Base-by-base conservation (phyloP, 2,888 invertebrate genomes). In the Macrophya annulata region DNA sequence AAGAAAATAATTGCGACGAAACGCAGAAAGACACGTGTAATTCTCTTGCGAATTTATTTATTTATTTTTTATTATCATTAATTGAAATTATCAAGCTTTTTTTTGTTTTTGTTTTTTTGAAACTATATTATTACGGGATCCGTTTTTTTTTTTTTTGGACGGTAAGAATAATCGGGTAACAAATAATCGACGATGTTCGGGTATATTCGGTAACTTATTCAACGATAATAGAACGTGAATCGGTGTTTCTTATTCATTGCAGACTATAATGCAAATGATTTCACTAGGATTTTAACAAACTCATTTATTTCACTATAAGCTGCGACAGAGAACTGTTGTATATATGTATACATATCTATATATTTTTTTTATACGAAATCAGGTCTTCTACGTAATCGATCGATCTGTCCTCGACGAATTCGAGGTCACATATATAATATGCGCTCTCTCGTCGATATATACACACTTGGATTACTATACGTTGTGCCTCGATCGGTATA, bases 391-490 rank as follows among this genome's bases (percentile, higher is more conserved):
- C 45, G 81, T 17, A 81, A 62, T 59, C 62, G 40, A 65, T 65
- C 59, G 59, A 81, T 81, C 81, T 81, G 65, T 81, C 81, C 81
- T 81, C 79, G 81, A 5, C 62, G 81, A 51, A 62, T 62, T 81
- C 81, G 81, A 81, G 81, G 81, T 43, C 81, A 55, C 15, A 74
- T 31, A 4, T 62, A 21, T 71, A 71, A 55, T 25, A 1, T 62
- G 62, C 62, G 25, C 62, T 62, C 62, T 62, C 62, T 62, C 62
- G 62, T 62, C 62, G 62, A 55, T 9, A 43, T 55, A 6, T 55
- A 55, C 55, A 25, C 17, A 62, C 25, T 62, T 21, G 25, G 21
- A 21, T 25, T 62, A 62, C 21, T 55, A 12, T 62, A 62, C 25
- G 25, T 62, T n/a, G 31, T 31, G n/a, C 55, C 51, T 55, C n/a